Percentiles rank a stretch among this genome's conserved stretches.
Conservation (phyloP, 2,888 invertebrate species). For the Yponomeuta cagnagella region DNA sequence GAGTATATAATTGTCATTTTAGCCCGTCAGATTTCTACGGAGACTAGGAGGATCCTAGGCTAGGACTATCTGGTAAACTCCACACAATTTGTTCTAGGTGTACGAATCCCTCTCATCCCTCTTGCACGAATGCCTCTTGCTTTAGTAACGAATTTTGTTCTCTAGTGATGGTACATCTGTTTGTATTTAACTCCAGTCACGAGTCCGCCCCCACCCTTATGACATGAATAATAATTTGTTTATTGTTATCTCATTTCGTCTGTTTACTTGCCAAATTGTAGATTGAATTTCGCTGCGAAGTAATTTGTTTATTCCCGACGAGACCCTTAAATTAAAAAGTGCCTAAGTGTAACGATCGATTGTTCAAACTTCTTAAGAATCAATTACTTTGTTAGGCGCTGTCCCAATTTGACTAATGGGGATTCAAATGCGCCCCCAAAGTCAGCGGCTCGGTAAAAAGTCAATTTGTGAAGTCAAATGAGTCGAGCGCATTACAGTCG, state of each 20-base stretch:
- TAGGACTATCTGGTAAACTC: no score
- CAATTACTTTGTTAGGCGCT: slow-evolving; percentile 11
- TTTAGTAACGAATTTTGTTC: no score
- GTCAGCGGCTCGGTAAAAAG: slow-evolving; percentile 1
- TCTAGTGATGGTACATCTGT: background rate
- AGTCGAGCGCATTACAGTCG: slow-evolving; percentile 1
- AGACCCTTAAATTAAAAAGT: slow-evolving; percentile 22
- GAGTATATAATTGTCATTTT: no score
- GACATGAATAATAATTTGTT: slow-evolving; percentile 56
- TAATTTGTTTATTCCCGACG: slow-evolving; percentile 36
- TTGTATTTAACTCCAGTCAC: background rate
- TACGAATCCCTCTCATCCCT: no score
- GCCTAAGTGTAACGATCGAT: slow-evolving; percentile 25
- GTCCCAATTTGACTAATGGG: slow-evolving; percentile 10
- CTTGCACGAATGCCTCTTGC: no score
- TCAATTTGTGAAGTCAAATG: slow-evolving; percentile 4
- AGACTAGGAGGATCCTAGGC: no score
- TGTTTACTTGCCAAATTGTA: slow-evolving; percentile 27
- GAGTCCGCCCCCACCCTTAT: slow-evolving; percentile 30
- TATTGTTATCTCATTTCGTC: slow-evolving; percentile 47
- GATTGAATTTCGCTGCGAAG: slow-evolving; percentile 31
- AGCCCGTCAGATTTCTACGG: no score
- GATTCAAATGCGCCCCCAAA: background rate
- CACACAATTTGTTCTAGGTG: no score
- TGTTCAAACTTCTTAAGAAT: slow-evolving; percentile 18